A percentile compares a stretch with the other conserved stretches of the same genome.
phyloP scores from a whole-genome alignment of 2,797 vertebrate genomes.

The Tokudaia tokunoshimensis region DNA sequence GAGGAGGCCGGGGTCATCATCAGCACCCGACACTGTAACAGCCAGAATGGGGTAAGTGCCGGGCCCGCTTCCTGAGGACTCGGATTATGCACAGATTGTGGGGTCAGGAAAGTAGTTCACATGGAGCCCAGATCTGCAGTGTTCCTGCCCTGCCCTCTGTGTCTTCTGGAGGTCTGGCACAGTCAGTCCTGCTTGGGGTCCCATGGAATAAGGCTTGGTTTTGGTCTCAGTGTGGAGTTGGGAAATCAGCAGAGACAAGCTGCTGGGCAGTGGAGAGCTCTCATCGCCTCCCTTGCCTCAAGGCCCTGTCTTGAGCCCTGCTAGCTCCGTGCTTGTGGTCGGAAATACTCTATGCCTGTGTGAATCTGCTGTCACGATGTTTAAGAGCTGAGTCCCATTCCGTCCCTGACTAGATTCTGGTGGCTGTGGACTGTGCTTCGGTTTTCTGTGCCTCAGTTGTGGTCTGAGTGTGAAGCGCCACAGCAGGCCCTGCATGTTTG shows the following conservation, averaged over 20 bases:
- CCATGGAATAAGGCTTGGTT: neutral
- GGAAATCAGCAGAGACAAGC: neutral
- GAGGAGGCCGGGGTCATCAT: slow-evolving; percentile 97
- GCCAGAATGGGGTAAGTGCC: slow-evolving; percentile 90
- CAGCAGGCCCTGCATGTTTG: neutral
- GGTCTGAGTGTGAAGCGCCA: no score
- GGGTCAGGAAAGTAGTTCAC: neutral
- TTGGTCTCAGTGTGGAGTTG: neutral
- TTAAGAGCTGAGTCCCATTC: neutral
- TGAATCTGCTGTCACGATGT: neutral
- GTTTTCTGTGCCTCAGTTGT: neutral
- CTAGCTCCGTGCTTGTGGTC: neutral
- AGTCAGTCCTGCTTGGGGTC: neutral
- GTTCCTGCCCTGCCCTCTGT: neutral
- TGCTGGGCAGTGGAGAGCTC: neutral
- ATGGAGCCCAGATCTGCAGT: neutral
- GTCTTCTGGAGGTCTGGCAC: neutral
- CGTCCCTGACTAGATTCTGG: neutral
- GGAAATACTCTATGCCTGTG: fast-evolving
- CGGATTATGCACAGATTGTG: fast-evolving
- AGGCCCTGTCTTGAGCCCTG: neutral
- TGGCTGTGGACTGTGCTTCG: neutral
- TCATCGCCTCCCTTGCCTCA: fast-evolving
- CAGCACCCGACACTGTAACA: slow-evolving; percentile 96
- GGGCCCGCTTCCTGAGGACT: fast-evolving